These are phyloP conservation scores for Numida meleagris DNA, from an alignment of 2,113 vertebrate genomes.

Conservation along the genomic window DNA sequence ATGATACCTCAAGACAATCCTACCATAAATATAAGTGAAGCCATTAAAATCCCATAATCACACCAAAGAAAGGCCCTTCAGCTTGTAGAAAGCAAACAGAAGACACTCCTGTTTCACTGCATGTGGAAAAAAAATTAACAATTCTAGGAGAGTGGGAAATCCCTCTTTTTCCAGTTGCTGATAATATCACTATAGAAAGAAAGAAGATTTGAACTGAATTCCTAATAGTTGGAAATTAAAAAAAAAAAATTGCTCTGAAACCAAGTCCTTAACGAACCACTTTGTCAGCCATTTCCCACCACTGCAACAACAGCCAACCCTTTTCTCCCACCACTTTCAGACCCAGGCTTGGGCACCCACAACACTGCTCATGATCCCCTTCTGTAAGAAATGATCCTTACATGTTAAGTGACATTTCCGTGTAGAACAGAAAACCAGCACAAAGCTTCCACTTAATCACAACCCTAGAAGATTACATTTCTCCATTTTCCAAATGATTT, in stretches of 20 bases:
- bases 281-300: not conserved
- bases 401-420: not conserved
- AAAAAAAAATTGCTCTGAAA: not conserved
- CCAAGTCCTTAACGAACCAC: not conserved
- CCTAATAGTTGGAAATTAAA: not conserved
- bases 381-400: not conserved
- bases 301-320: not conserved
- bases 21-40: not conserved
- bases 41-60: not conserved
- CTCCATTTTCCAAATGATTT: not conserved
- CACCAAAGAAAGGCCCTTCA: not conserved
- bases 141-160: not conserved
- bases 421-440: not conserved
- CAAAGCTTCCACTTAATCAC: not conserved
- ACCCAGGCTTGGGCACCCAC: not conserved
- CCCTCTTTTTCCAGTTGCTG: not conserved
- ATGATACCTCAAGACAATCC: not conserved
- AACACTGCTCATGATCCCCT: not conserved
- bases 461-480: not conserved
- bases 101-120: no score
- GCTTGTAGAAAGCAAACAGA: not conserved
- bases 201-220: not conserved
- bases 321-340: not conserved
- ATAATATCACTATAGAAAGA: rapidly evolving
- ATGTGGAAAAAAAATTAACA: no score